Percentiles rank a stretch among this genome's conserved stretches.
Conservation (phyloP, 2,888 invertebrate genomes). For the Cheilosia scutellata region DNA sequence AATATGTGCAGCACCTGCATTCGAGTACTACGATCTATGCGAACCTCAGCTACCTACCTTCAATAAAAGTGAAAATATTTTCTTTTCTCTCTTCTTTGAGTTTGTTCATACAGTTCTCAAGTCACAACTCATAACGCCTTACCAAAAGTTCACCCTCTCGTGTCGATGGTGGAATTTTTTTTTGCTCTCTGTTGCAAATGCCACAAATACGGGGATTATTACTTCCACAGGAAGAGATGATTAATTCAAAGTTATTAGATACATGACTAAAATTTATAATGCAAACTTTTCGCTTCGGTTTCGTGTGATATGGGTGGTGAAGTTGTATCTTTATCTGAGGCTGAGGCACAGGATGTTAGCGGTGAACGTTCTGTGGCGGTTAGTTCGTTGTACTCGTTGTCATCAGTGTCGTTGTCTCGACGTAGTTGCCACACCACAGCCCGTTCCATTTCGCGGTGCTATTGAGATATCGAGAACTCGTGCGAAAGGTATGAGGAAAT, state of each 20-base stretch:
- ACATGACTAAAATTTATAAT: conserved; percentile 84
- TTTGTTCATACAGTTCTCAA: background rate
- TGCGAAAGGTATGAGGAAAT: conserved; percentile 68
- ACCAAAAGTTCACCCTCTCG: background rate
- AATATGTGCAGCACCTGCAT: background rate
- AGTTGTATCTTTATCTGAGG: conserved; percentile 49
- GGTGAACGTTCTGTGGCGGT: conserved; percentile 37
- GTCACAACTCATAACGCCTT: background rate
- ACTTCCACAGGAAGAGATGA: conserved; percentile 83
- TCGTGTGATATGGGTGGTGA: conserved; percentile 10
- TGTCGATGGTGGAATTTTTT: conserved; percentile 20
- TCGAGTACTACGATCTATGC: background rate
- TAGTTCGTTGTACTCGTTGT: conserved; percentile 62
- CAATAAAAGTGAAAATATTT: conserved; percentile 2
- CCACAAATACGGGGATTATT: conserved; percentile 78
- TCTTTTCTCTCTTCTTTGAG: background rate
- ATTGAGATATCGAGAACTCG: conserved; percentile 72
- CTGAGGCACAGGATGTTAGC: conserved; percentile 29
- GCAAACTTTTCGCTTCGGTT: conserved; percentile 62
- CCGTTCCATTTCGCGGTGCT: conserved; percentile 41
- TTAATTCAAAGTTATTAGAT: conserved; percentile 84
- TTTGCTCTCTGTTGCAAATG: conserved; percentile 45
- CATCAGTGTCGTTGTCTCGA: conserved; percentile 48
- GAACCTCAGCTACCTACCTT: background rate
- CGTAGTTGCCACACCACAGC: conserved; percentile 30